These are phyloP conservation scores for Styela clava DNA, from an alignment of 23 tunicate species.

Conservation along the genomic window DNA sequence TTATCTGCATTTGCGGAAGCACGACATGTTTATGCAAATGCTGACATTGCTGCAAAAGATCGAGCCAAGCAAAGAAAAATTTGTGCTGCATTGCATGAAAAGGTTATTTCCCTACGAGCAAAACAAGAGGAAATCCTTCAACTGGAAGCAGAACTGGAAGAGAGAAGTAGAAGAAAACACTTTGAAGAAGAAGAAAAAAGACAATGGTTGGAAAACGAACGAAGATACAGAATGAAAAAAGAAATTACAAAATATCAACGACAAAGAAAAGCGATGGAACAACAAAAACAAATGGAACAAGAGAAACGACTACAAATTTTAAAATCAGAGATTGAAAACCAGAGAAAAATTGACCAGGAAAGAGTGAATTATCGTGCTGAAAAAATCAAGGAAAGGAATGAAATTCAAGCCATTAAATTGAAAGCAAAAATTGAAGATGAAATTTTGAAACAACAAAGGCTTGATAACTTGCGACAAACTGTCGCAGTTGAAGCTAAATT, in stretches of 20 bases:
- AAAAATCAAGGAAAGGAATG: slow-evolving; percentile 37
- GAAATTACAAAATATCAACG: slow-evolving; percentile 36
- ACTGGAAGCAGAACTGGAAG: slow-evolving; percentile 39
- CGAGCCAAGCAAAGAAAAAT: slow-evolving; percentile 7
- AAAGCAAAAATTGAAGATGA: slow-evolving; percentile 45
- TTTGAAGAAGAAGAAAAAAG: slow-evolving; percentile 36
- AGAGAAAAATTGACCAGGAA: slow-evolving; percentile 42
- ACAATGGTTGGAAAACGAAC: slow-evolving; percentile 42
- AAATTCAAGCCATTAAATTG: slow-evolving; percentile 25
- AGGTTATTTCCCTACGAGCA: slow-evolving; percentile 27
- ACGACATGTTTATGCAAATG: background rate
- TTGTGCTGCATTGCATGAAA: slow-evolving; percentile 38
- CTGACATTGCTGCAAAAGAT: slow-evolving; percentile 1
- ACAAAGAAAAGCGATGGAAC: background rate
- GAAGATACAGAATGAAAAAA: slow-evolving; percentile 38
- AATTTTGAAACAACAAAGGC: slow-evolving; percentile 7
- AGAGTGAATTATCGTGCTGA: slow-evolving; percentile 49
- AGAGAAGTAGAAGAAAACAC: slow-evolving; percentile 38
- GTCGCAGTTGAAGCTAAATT: slow-evolving; percentile 66
- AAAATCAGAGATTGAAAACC: slow-evolving; percentile 40
- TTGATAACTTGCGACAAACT: slow-evolving; percentile 55
- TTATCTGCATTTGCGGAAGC: slow-evolving; percentile 29
- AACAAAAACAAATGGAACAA: background rate
- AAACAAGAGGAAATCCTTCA: slow-evolving; percentile 58
- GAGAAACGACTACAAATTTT: slow-evolving; percentile 43